phyloP scores from a whole-genome alignment of 2,113 vertebrate species.

The Isurus oxyrinchus region DNA sequence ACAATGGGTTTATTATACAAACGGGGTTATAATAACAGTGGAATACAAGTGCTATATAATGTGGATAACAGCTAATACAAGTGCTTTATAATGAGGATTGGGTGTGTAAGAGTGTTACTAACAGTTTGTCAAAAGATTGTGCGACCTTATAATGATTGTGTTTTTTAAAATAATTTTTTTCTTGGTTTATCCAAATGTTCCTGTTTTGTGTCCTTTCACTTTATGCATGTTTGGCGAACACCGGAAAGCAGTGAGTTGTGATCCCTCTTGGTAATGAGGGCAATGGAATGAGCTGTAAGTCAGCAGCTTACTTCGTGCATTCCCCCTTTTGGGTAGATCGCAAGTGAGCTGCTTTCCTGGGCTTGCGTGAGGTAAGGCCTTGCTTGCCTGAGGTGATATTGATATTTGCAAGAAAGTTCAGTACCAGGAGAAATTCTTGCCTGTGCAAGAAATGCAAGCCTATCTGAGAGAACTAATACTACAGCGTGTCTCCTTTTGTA shows the following conservation, averaged over 20 bases:
- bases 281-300: background rate
- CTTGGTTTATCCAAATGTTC: background rate
- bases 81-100: too few relatives aligned
- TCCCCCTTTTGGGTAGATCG: background rate
- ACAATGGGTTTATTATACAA: background rate
- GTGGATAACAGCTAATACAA: too few relatives aligned
- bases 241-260: background rate
- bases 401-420: background rate
- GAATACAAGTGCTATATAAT: background rate
- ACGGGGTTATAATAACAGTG: background rate
- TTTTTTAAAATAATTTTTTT: background rate
- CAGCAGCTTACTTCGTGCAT: background rate
- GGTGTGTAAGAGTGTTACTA: too few relatives aligned
- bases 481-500: background rate
- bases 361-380: background rate
- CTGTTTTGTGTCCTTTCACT: background rate
- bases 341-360: background rate
- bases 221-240: background rate
- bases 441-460: background rate
- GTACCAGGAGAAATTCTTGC: background rate
- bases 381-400: background rate
- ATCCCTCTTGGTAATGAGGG: background rate
- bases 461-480: background rate
- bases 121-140: too few relatives aligned
- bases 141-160: background rate